Evolutionary conservation across 2,888 invertebrate genomes (phyloP).

Genomic region (Macaria notata): DNA sequence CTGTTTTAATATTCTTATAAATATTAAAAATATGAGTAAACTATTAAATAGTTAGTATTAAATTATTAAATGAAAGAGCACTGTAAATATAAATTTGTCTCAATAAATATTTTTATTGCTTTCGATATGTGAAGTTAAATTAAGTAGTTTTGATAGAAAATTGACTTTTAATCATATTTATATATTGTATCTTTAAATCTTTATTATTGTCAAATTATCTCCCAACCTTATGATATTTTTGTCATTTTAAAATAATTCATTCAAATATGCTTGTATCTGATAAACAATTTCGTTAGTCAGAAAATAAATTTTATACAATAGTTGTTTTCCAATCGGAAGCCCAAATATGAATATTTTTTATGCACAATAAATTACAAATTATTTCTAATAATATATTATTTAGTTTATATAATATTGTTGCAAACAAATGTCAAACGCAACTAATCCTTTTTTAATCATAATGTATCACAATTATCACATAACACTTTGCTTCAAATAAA

Average conservation of each 20-base stretch:
- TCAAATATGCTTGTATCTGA: not conserved
- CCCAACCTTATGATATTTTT: slow-evolving; percentile 27
- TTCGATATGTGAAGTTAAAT: slow-evolving; percentile 45
- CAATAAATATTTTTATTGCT: slow-evolving; percentile 44
- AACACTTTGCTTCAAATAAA: slow-evolving; percentile 9
- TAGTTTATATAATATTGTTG: not conserved
- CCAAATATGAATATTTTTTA: slow-evolving; percentile 21
- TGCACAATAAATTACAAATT: not conserved
- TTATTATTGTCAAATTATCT: slow-evolving; percentile 37
- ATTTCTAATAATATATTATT: slow-evolving; percentile 7
- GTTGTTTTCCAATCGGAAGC: slow-evolving; percentile 33
- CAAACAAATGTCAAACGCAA: not conserved
- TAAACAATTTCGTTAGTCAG: not conserved
- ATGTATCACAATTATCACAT: slow-evolving; percentile 22
- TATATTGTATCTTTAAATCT: slow-evolving; percentile 22
- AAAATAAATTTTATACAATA: not conserved
- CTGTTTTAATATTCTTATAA: too few relatives aligned
- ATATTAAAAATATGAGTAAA: too few relatives aligned
- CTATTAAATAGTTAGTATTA: too few relatives aligned
- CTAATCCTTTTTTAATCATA: not conserved
- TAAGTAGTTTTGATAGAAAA: slow-evolving; percentile 28
- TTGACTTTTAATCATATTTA: slow-evolving; percentile 28
- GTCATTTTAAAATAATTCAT: slow-evolving; percentile 5
- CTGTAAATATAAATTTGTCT: slow-evolving; percentile 36
- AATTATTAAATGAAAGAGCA: slow-evolving; percentile 4